A percentile compares a stretch with the other conserved stretches of the same genome.
Conservation (phyloP, 1,140 invertebrate genomes). For the Hydropsyche tenuis region DNA sequence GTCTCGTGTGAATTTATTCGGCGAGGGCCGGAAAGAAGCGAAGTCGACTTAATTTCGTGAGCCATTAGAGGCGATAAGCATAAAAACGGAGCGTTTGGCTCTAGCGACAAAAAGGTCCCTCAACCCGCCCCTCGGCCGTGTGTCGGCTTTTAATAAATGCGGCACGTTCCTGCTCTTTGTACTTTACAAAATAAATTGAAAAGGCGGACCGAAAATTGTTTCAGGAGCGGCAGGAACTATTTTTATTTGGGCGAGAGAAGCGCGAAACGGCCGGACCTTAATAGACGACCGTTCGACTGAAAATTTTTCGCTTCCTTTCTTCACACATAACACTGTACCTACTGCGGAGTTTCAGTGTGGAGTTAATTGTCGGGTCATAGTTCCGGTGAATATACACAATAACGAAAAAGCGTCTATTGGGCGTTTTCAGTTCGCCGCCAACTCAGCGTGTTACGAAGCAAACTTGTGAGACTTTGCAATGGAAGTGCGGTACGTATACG, state of each 20-base stretch:
- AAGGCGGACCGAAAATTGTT: constrained; percentile 40
- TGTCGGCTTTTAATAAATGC: constrained; percentile 43
- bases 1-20: constrained; percentile 17
- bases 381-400: too few species aligned
- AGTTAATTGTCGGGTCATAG: too few species aligned
- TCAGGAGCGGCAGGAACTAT: constrained; percentile 26
- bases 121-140: neutral
- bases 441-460: too few species aligned
- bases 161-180: constrained; percentile 42
- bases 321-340: neutral
- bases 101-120: constrained; percentile 32
- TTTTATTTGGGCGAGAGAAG: constrained; percentile 18
- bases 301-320: neutral
- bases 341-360: too few species aligned
- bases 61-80: constrained; percentile 38
- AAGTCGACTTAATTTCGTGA: constrained; percentile 42
- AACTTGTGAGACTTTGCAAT: too few species aligned
- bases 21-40: constrained; percentile 25
- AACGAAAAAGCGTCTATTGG: too few species aligned
- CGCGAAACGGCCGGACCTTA: constrained; percentile 10
- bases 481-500: too few species aligned
- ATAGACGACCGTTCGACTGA: neutral
- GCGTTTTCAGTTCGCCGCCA: too few species aligned
- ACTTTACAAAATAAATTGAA: constrained; percentile 45
- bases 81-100: constrained; percentile 26